Evolutionary conservation across 2,888 invertebrate species (phyloP), one percentile per base, ranked within the genome.

Genomic region (Matsumyia berberina): DNA sequence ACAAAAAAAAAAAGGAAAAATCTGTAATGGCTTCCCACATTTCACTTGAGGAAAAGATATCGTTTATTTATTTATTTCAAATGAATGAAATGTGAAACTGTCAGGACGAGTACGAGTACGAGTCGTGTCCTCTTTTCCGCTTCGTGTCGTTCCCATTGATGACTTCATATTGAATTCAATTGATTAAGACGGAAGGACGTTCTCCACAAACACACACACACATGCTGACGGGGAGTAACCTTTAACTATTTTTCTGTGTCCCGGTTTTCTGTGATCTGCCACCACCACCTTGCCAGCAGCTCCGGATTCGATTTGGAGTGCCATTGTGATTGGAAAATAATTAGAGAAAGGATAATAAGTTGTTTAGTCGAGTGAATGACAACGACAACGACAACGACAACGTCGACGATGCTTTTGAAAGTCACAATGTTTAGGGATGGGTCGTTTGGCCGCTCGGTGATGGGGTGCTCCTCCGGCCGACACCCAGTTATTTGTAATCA

Each of bases 11-110:
- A n/a, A 17, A 33, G n/a, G 11, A 24, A 33, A 46, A 37, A 67
- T 33, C 29, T 72, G 51, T 57, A 70, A 81, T 64, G 76, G 57
- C 66, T 58, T 82, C 77, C 70, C 78, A 78, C 78, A 66, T 78
- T 66, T 72, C 66, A 60, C 51, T 66, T 42, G 35, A 51, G 58
- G 60, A 17, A 51, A 12, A 29, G 53, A 39, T 67, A 73, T 42
- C 62, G 55, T 83, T 83, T 79, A 79, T 79, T 83, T 79, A 83
- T 83, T 83, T 69, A 73, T 79, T 79, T 83, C 57, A 62, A 24
- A 62, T 83, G 83, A 83, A 79, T 79, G 79, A 83, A 83, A 79
- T 83, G 67, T 73, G 62, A 81, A 69, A 62, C 74, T 74, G 66
- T 73, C 42, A 73, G 62, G 73, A 82, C 70, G 51, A 79, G 53